These are phyloP conservation scores for Oppia nitens DNA, from an alignment of 1,140 invertebrate species.

Conservation along the genomic window DNA sequence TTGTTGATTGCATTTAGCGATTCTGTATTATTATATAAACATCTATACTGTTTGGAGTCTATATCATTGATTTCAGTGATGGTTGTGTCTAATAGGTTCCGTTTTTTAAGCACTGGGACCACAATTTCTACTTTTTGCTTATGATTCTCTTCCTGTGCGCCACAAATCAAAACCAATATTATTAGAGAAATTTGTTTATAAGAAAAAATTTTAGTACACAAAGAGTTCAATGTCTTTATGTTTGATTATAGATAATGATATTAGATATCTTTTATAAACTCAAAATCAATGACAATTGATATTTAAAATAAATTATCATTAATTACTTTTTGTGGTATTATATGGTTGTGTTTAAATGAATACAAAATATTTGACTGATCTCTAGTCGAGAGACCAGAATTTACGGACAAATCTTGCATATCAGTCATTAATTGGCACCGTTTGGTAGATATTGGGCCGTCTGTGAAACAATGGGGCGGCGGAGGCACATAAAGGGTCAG, in stretches of 20 bases:
- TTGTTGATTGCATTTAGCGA: not conserved
- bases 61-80: not conserved
- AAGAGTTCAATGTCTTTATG: too few relatives aligned
- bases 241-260: too few relatives aligned
- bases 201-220: too few relatives aligned
- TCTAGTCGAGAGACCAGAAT: not conserved
- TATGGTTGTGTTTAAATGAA: not conserved
- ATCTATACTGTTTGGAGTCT: not conserved
- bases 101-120: not conserved
- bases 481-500: not conserved
- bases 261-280: too few relatives aligned
- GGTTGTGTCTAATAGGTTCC: not conserved
- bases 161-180: not conserved
- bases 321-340: not conserved
- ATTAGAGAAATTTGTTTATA: not conserved
- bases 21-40: not conserved
- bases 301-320: too few relatives aligned
- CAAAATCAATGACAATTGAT: too few relatives aligned
- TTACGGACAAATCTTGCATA: not conserved
- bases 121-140: not conserved
- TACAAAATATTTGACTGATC: not conserved
- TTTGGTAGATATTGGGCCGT: not conserved
- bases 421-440: not conserved
- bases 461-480: not conserved
- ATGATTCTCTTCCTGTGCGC: not conserved